Conservation (phyloP, 2,113 vertebrate species). For the Dascyllus trimaculatus region DNA sequence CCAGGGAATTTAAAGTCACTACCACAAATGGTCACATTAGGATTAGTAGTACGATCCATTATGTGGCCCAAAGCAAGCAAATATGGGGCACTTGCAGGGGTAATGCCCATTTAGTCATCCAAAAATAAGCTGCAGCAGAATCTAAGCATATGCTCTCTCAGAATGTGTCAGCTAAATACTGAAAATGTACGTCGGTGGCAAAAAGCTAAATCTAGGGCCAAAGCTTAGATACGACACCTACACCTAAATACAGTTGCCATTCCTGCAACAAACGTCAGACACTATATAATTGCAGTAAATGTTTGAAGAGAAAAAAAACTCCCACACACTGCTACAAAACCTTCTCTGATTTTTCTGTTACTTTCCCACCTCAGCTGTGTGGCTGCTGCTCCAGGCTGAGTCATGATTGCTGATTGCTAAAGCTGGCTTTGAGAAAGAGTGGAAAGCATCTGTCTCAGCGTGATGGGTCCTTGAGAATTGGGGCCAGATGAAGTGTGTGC, state of each 20-base stretch:
- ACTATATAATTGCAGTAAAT: not conserved
- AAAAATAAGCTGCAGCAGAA: not conserved
- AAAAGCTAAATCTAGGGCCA: not conserved
- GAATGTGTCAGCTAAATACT: not conserved
- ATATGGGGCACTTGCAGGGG: not conserved
- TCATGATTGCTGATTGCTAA: constrained; percentile 42
- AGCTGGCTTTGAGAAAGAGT: constrained; percentile 42
- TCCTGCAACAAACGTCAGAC: not conserved
- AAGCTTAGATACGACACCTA: not conserved
- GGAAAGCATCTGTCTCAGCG: constrained; percentile 56
- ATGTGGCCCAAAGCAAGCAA: not conserved
- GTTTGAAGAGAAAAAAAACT: not conserved
- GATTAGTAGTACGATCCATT: not conserved
- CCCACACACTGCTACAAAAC: not conserved
- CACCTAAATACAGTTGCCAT: constrained; percentile 8
- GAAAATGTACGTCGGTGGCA: not conserved
- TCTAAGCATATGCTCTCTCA: constrained; percentile 6
- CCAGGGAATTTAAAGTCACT: too few relatives aligned
- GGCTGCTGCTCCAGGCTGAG: constrained; percentile 36
- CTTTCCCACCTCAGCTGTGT: constrained; percentile 17
- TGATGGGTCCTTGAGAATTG: constrained; percentile 44
- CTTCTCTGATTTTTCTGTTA: constrained; percentile 18
- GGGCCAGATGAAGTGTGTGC: constrained; percentile 49
- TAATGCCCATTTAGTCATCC: constrained; percentile 9
- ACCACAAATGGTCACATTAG: not conserved